phyloP scores from a whole-genome alignment of 2,888 invertebrate genomes.

The Patella depressa region DNA sequence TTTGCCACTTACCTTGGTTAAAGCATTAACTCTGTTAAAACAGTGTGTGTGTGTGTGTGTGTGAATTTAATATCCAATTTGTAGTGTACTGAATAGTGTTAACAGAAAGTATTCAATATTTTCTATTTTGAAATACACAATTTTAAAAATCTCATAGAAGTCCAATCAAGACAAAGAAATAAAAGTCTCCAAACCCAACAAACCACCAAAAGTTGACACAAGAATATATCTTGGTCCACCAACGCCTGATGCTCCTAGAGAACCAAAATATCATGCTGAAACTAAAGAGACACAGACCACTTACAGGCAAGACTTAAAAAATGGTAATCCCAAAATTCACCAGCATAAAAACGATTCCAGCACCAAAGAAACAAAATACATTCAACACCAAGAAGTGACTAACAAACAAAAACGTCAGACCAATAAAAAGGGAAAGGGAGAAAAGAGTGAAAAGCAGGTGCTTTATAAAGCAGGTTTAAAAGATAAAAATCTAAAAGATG shows the following conservation, averaged over 20 bases:
- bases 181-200: conserved; percentile 22
- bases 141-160: too few species aligned
- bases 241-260: conserved; percentile 19
- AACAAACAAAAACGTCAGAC: conserved; percentile 3
- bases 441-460: neutral
- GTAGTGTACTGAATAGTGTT: too few species aligned
- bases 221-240: conserved; percentile 37
- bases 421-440: neutral
- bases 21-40: too few species aligned
- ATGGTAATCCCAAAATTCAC: neutral
- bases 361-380: neutral
- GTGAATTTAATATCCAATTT: too few species aligned
- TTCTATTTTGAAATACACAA: too few species aligned
- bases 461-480: conserved; percentile 29
- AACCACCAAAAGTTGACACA: conserved; percentile 51
- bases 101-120: too few species aligned
- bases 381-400: conserved; percentile 3
- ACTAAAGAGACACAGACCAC: neutral
- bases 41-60: too few species aligned
- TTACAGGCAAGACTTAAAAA: neutral
- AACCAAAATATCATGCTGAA: neutral
- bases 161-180: conserved; percentile 29
- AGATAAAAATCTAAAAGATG: conserved; percentile 41
- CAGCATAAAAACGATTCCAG: neutral
- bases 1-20: too few species aligned